Evolutionary conservation across 2,113 vertebrate genomes (phyloP), one percentile per base, ranked within the genome.

Genomic region (Anhinga rufa): DNA sequence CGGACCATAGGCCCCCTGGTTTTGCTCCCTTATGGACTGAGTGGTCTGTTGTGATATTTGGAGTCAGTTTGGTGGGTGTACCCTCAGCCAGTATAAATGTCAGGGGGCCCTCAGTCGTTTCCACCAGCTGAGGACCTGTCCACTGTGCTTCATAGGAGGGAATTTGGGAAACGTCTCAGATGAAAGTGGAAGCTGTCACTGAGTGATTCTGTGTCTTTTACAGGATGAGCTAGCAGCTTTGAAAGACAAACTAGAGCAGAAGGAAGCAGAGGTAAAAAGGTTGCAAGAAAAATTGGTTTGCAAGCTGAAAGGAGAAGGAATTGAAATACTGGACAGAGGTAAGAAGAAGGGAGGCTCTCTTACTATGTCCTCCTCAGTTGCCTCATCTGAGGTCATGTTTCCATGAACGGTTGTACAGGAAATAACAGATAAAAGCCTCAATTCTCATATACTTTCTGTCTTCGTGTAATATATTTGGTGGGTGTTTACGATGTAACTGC

Each of bases 221-320:
- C 97, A 99, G 99, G 99, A 99, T 83, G 99, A 99, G 79, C 95
- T 99, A n/a, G 91, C 95, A 51, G 93, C 97, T 66, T 96, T 99
- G 96, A 99, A 98, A 97, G 99, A 98, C 88, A 98, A 99, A 86
- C 97, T 99, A 84, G 99, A 99, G 94, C 98, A 98, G 94, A 99
- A 98, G 93, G 99, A 99, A 81, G 96, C 97, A 0, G 99, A 99
- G 88, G 98, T 99, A 68, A 98, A 98, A 94, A 98, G 98, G 51
- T 71, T 99, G n/a, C 98, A 99, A 19, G 99, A 99, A 44, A 99
- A 99, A 82, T 72, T 98, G 36, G 97, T 98, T 87, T 98, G 97
- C 96, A 98, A 98, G 94, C 95, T 97, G 76, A 95, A 98, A 62
- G 98, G 97, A 76, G 98, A 98, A 94, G 97, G 97, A 52, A 54